Percentiles rank a stretch among this genome's conserved stretches.
These are phyloP conservation scores for Sebastes goodei DNA, from an alignment of 2,797 vertebrate genomes.

Conservation along the genomic window DNA sequence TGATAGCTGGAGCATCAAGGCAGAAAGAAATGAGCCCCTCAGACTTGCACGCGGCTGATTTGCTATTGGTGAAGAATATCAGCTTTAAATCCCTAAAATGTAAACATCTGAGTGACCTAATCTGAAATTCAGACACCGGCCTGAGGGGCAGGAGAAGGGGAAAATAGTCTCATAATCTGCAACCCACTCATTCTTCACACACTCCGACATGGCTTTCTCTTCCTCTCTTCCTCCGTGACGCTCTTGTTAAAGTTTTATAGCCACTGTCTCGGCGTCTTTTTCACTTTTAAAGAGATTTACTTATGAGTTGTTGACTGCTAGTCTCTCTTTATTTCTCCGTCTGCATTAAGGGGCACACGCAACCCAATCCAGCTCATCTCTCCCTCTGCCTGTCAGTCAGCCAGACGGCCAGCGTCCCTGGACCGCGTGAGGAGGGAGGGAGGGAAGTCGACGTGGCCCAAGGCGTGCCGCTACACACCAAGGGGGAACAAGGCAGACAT, in stretches of 20 bases:
- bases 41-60: constrained; percentile 39
- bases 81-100: constrained; percentile 56
- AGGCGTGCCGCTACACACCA: constrained; percentile 71
- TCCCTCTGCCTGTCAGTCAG: constrained; percentile 70
- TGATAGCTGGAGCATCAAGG: constrained; percentile 41
- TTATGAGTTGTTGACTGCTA: constrained; percentile 70
- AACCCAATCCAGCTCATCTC: constrained; percentile 59
- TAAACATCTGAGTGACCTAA: constrained; percentile 69
- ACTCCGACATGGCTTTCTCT: constrained; percentile 15
- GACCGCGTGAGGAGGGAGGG: constrained; percentile 40
- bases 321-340: constrained; percentile 61
- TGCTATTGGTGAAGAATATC: constrained; percentile 47
- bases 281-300: constrained; percentile 65
- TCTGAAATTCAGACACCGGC: constrained; percentile 52
- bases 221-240: constrained; percentile 34
- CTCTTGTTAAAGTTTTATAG: constrained; percentile 54
- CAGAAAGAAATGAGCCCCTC: constrained; percentile 20
- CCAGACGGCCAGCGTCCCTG: constrained; percentile 68
- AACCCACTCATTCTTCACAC: constrained; percentile 23
- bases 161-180: constrained; percentile 38
- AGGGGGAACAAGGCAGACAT: constrained; percentile 68
- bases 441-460: constrained; percentile 56
- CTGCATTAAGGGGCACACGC: constrained; percentile 52
- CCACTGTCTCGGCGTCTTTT: constrained; percentile 35
- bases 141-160: constrained; percentile 19